Evolutionary conservation across 2,113 vertebrate genomes (phyloP).

Genomic region (Xiphias gladius): DNA sequence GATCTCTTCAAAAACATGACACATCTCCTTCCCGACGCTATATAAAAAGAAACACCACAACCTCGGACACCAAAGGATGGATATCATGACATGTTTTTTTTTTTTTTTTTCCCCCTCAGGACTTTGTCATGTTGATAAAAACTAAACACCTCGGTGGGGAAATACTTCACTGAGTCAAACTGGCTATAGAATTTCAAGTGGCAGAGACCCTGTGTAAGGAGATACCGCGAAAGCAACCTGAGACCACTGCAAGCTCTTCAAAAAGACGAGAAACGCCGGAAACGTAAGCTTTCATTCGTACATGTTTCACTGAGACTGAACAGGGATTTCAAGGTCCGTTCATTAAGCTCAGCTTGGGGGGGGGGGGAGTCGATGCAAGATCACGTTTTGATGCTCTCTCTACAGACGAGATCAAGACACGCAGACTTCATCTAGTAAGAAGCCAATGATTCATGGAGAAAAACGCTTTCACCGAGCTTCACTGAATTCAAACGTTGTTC

Average conservation of each 20-base stretch:
- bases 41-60: slow-evolving; percentile 24
- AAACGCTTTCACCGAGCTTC: too few species aligned
- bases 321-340: background rate
- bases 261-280: background rate
- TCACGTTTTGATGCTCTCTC: background rate
- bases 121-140: slow-evolving; percentile 13
- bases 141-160: slow-evolving; percentile 4
- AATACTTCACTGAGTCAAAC: background rate
- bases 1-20: slow-evolving; percentile 56
- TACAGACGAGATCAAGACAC: background rate
- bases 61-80: slow-evolving; percentile 41
- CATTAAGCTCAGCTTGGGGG: background rate
- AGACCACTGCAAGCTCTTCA: slow-evolving; percentile 13
- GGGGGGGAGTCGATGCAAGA: background rate
- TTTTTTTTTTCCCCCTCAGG: background rate
- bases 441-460: background rate
- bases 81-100: background rate
- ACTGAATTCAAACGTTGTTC: background rate
- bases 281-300: background rate
- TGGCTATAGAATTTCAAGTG: slow-evolving; percentile 4
- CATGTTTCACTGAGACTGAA: background rate
- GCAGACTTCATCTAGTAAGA: background rate
- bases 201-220: slow-evolving; percentile 21
- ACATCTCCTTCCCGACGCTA: slow-evolving; percentile 53
- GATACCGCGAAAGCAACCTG: background rate